Conservation (phyloP, 2,888 invertebrate species). For the Oligia fasciuncula region DNA sequence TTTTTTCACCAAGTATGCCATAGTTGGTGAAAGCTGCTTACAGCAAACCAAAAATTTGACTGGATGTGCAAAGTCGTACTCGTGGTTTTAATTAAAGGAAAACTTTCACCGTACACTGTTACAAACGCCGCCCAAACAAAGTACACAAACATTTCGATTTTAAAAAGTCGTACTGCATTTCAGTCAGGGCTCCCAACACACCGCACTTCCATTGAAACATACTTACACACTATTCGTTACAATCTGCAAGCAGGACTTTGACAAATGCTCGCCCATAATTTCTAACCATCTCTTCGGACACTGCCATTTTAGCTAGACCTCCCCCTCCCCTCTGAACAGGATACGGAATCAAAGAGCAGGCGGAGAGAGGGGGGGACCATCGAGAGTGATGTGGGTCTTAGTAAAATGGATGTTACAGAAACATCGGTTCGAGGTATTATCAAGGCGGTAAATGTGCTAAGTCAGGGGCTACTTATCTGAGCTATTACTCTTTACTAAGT, state of each 20-base stretch:
- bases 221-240: slow-evolving; percentile 65
- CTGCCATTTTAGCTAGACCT: slow-evolving; percentile 71
- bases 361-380: slow-evolving; percentile 36
- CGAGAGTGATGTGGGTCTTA: slow-evolving; percentile 65
- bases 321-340: slow-evolving; percentile 46
- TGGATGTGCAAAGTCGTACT: background rate
- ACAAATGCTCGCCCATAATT: slow-evolving; percentile 84
- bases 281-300: slow-evolving; percentile 72
- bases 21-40: too few species aligned
- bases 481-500: slow-evolving; percentile 83
- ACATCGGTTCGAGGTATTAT: slow-evolving; percentile 81
- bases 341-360: slow-evolving; percentile 47
- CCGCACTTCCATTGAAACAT: slow-evolving; percentile 56
- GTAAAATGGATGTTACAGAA: slow-evolving; percentile 70
- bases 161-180: slow-evolving; percentile 4
- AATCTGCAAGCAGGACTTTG: slow-evolving; percentile 82
- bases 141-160: background rate
- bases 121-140: background rate
- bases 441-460: slow-evolving; percentile 82
- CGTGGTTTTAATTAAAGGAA: background rate
- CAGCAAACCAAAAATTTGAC: background rate
- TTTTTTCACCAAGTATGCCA: too few species aligned
- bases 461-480: slow-evolving; percentile 84
- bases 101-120: background rate
- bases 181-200: slow-evolving; percentile 5